A percentile compares a stretch with the other conserved stretches of the same genome.
These are phyloP conservation scores for Mythimna vitellina DNA, from an alignment of 2,888 invertebrate species.

Conservation along the genomic window DNA sequence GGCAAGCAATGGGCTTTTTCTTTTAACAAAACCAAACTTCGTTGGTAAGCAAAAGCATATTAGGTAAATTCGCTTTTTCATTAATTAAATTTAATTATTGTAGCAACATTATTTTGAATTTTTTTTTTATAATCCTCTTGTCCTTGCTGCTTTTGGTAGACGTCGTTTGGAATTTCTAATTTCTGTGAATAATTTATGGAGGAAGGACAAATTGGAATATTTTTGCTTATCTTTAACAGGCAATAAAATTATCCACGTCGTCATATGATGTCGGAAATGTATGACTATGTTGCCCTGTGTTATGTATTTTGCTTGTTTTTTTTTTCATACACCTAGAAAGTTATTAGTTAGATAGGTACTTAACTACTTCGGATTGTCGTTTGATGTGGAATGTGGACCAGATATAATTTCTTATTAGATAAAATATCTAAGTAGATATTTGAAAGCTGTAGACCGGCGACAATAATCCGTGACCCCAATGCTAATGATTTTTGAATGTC, in stretches of 20 bases:
- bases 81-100: background rate
- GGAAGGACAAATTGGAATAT: conserved; percentile 23
- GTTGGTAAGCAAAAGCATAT: too few relatives aligned
- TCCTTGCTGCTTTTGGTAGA: background rate
- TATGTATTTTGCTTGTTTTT: background rate
- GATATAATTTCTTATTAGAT: background rate
- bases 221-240: conserved; percentile 28
- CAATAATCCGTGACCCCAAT: conserved; percentile 18
- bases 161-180: background rate
- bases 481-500: background rate
- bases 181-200: background rate
- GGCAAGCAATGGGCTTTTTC: too few relatives aligned
- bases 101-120: background rate
- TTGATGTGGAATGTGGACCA: conserved; percentile 9
- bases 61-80: too few relatives aligned
- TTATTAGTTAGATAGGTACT: background rate
- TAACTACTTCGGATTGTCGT: background rate
- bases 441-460: too few relatives aligned
- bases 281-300: conserved; percentile 14
- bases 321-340: background rate
- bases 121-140: too few relatives aligned
- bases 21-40: too few relatives aligned
- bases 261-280: conserved; percentile 42
- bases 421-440: background rate
- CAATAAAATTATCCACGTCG: conserved; percentile 28